Conservation (phyloP, 1,140 invertebrate species). For the Diachasma alloeum region DNA sequence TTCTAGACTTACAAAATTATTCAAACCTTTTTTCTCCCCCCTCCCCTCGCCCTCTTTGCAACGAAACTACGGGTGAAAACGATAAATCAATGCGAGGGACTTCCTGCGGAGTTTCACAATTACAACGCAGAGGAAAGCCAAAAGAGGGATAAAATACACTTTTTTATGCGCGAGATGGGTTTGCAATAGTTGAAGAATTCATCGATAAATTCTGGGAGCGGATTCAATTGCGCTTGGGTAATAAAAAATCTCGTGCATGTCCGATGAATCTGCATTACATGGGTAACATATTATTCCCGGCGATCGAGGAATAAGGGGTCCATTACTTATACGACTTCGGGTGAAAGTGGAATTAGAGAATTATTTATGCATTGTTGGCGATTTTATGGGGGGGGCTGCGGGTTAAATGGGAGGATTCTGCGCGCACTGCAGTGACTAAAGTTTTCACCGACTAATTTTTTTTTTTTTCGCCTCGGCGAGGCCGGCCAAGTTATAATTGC, state of each 20-base stretch:
- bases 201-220: background rate
- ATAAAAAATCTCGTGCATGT: background rate
- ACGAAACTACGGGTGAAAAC: too few relatives aligned
- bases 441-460: background rate
- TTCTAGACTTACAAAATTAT: background rate
- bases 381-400: background rate
- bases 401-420: background rate
- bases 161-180: too few relatives aligned
- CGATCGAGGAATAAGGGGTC: background rate
- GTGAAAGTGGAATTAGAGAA: background rate
- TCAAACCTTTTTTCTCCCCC: background rate
- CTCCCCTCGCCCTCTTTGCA: too few relatives aligned
- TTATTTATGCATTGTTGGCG: background rate
- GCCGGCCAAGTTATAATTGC: background rate
- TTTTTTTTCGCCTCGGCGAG: background rate
- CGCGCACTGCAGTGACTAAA: background rate
- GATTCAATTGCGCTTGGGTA: background rate
- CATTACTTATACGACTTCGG: background rate
- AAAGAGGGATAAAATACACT: too few relatives aligned
- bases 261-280: background rate
- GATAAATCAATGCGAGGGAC: too few relatives aligned
- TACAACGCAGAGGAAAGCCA: too few relatives aligned
- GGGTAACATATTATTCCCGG: background rate
- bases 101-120: too few relatives aligned
- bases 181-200: background rate